Percentiles rank a stretch among this genome's conserved stretches.
These are phyloP conservation scores for Cylloceria caligata DNA, from an alignment of 2,888 invertebrate species.

Conservation along the genomic window DNA sequence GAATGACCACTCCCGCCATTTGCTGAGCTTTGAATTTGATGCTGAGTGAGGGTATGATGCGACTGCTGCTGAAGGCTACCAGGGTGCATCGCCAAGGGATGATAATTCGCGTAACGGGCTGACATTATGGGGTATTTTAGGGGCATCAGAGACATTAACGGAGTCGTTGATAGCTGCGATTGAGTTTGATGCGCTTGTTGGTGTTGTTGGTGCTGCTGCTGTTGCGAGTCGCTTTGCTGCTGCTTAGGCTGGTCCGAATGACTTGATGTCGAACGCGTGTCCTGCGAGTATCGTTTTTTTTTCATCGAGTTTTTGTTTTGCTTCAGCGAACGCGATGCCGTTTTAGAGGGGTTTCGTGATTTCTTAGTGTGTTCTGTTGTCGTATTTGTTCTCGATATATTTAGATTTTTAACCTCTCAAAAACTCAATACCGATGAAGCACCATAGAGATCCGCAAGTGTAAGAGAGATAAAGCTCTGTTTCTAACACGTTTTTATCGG, in stretches of 20 bases:
- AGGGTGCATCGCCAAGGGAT: slow-evolving; percentile 76
- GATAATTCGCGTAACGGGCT: slow-evolving; percentile 79
- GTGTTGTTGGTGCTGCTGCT: slow-evolving; percentile 71
- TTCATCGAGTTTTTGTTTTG: slow-evolving; percentile 27
- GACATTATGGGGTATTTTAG: slow-evolving; percentile 79
- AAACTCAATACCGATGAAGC: not conserved
- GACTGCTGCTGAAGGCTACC: slow-evolving; percentile 66
- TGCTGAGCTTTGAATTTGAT: slow-evolving; percentile 1
- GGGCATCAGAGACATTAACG: slow-evolving; percentile 79
- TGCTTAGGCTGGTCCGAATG: slow-evolving; percentile 78
- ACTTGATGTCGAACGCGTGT: slow-evolving; percentile 81
- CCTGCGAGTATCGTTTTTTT: slow-evolving; percentile 75
- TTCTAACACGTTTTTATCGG: too few relatives aligned
- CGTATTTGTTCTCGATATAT: not conserved
- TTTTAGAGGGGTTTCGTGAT: not conserved
- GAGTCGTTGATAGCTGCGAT: slow-evolving; percentile 42
- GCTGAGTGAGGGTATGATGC: slow-evolving; percentile 30
- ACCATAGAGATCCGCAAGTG: too few relatives aligned
- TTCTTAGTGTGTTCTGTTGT: not conserved
- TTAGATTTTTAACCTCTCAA: not conserved
- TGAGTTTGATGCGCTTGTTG: slow-evolving; percentile 45
- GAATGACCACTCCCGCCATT: slow-evolving; percentile 26
- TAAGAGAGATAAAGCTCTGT: too few relatives aligned
- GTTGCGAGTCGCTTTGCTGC: slow-evolving; percentile 75
- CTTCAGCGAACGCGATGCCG: not conserved